These are phyloP conservation scores for Hormiphora californensis DNA, from an alignment of 37 sponge, comb jelly and placozoan species.

Conservation along the genomic window DNA sequence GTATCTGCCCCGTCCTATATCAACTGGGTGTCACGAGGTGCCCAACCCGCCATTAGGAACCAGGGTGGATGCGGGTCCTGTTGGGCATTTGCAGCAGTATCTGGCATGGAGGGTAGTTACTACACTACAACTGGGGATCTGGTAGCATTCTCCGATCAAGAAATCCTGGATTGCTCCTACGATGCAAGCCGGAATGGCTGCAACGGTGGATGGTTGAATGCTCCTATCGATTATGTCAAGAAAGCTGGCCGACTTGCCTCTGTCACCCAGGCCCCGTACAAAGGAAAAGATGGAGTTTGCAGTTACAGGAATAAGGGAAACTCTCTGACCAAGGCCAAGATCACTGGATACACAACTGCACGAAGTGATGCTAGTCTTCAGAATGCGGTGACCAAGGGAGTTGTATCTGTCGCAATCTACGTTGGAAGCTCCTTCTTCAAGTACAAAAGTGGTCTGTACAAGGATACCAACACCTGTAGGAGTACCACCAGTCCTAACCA, in stretches of 20 bases:
- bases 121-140: neutral
- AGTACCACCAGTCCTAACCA: neutral
- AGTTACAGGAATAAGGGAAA: neutral
- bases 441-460: neutral
- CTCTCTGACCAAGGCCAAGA: neutral
- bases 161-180: conserved; percentile 1
- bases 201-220: neutral
- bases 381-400: neutral
- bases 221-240: neutral
- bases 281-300: neutral
- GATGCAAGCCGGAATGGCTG: neutral
- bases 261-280: neutral
- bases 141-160: neutral
- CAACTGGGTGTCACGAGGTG: conserved; percentile 3
- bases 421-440: neutral
- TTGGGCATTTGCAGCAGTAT: neutral
- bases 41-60: neutral
- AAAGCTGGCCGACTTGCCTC: neutral
- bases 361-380: neutral
- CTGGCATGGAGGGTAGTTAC: neutral
- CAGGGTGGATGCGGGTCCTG: conserved; percentile 1
- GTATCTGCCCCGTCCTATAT: neutral
- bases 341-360: neutral
- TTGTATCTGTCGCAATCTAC: neutral
- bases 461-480: neutral